A percentile compares a stretch with the other conserved stretches of the same genome.
These are phyloP conservation scores for Mastigias papua DNA, from an alignment of 30 jellyfish, hydroid and myxozoan species.

Conservation along the genomic window DNA sequence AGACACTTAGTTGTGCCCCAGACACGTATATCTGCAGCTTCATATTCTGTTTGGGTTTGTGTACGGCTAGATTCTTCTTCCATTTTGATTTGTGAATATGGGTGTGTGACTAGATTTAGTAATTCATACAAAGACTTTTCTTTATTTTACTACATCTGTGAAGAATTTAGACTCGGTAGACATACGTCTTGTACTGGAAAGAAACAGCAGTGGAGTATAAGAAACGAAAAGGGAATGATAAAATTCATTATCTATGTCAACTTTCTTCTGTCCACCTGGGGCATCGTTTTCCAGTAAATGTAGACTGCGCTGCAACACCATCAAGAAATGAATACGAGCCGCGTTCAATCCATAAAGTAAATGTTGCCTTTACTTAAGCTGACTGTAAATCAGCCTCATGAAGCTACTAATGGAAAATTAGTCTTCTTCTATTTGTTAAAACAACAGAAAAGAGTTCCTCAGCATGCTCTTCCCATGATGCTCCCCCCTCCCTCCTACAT, in stretches of 20 bases:
- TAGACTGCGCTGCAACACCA: conserved; percentile 34
- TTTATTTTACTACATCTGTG: conserved; percentile 19
- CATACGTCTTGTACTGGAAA: conserved; percentile 38
- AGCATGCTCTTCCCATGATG: conserved; percentile 33
- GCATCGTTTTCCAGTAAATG: conserved; percentile 31
- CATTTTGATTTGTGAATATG: conserved; percentile 36
- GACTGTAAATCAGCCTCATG: conserved; percentile 54
- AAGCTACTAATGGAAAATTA: conserved; percentile 61
- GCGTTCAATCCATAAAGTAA: conserved; percentile 37
- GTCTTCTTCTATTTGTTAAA: conserved; percentile 53
- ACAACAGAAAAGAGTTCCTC: conserved; percentile 49
- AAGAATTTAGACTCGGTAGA: conserved; percentile 21
- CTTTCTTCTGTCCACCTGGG: conserved; percentile 2
- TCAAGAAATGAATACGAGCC: conserved; percentile 58
- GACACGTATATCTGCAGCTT: conserved; percentile 34
- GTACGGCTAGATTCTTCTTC: conserved; percentile 29
- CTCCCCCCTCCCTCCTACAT: conserved; percentile 23
- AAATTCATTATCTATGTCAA: conserved; percentile 21
- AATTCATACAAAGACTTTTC: conserved; percentile 28
- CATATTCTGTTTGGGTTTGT: conserved; percentile 66
- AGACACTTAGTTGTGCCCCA: conserved; percentile 54
- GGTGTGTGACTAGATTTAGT: conserved; percentile 41
- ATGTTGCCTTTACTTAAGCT: conserved; percentile 42
- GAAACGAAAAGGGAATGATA: conserved; percentile 5
- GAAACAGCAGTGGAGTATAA: conserved; percentile 50